phyloP scores from a whole-genome alignment of 1,140 invertebrate genomes.

The Temnothorax curvispinosus region DNA sequence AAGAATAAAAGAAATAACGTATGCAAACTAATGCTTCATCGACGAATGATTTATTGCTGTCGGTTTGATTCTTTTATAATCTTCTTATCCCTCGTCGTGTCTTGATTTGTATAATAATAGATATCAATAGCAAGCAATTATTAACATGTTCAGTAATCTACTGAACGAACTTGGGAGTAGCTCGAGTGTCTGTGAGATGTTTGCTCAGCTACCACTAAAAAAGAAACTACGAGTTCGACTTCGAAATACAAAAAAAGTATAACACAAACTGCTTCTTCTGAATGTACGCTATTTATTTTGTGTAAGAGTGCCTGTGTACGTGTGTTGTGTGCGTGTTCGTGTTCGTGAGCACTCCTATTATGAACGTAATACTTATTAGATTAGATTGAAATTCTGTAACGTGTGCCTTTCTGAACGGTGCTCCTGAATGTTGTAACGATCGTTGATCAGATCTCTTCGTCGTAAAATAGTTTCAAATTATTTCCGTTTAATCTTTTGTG shows the following conservation, averaged over 20 bases:
- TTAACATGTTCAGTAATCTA: constrained; percentile 32
- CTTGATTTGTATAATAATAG: constrained; percentile 2
- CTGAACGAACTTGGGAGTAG: constrained; percentile 42
- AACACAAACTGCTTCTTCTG: constrained; percentile 19
- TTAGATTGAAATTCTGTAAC: constrained; percentile 23
- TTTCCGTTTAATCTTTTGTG: background rate
- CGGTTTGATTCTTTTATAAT: background rate
- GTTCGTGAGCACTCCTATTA: constrained; percentile 43
- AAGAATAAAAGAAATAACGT: background rate
- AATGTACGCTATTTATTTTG: constrained; percentile 53
- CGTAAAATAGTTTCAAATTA: constrained; percentile 7
- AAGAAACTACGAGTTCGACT: constrained; percentile 62
- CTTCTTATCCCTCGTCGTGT: background rate
- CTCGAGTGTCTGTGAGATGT: constrained; percentile 54
- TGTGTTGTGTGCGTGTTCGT: constrained; percentile 31
- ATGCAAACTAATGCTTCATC: background rate
- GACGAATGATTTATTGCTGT: background rate
- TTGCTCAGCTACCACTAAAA: constrained; percentile 61
- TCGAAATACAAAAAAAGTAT: constrained; percentile 26
- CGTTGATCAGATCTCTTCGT: constrained; percentile 51
- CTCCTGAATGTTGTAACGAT: constrained; percentile 16
- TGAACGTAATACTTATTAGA: constrained; percentile 34
- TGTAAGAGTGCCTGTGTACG: constrained; percentile 46
- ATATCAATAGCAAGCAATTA: constrained; percentile 41
- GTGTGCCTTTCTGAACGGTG: constrained; percentile 37